These are phyloP conservation scores for Lepidocyrtoides sp. DNA, from an alignment of 2,888 invertebrate species.

Conservation along the genomic window DNA sequence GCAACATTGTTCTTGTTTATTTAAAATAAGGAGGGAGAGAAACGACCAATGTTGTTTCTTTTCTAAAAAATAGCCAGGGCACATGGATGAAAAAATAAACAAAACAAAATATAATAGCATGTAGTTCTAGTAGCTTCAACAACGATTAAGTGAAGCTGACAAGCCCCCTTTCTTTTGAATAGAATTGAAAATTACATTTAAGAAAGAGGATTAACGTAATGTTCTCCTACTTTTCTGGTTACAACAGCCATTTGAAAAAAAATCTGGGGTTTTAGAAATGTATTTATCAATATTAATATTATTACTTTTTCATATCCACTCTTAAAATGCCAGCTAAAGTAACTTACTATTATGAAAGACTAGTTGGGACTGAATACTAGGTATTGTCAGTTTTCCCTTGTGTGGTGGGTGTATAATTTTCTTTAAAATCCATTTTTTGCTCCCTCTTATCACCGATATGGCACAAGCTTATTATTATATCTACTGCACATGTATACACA, in stretches of 20 bases:
- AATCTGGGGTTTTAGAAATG: conserved; percentile 1
- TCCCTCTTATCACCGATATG: background rate
- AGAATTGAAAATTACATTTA: background rate
- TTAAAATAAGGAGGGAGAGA: background rate
- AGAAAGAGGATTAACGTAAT: background rate
- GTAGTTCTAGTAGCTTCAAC: background rate
- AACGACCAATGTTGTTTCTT: background rate
- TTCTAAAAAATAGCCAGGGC: background rate
- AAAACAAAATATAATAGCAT: background rate
- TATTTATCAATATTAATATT: too few relatives aligned
- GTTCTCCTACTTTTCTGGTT: background rate
- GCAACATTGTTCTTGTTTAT: background rate
- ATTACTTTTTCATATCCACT: background rate
- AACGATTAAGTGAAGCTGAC: background rate
- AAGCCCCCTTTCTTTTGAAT: conserved; percentile 1
- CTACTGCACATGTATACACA: background rate
- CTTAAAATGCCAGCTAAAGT: background rate
- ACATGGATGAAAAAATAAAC: conserved; percentile 21
- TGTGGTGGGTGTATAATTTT: conserved; percentile 12
- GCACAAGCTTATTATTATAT: too few relatives aligned
- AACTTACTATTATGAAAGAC: background rate
- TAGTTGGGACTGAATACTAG: background rate
- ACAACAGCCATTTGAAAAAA: background rate
- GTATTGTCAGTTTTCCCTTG: background rate
- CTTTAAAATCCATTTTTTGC: conserved; percentile 18